Evolutionary conservation across 2,797 vertebrate genomes (phyloP).

Genomic region (Molothrus ater): DNA sequence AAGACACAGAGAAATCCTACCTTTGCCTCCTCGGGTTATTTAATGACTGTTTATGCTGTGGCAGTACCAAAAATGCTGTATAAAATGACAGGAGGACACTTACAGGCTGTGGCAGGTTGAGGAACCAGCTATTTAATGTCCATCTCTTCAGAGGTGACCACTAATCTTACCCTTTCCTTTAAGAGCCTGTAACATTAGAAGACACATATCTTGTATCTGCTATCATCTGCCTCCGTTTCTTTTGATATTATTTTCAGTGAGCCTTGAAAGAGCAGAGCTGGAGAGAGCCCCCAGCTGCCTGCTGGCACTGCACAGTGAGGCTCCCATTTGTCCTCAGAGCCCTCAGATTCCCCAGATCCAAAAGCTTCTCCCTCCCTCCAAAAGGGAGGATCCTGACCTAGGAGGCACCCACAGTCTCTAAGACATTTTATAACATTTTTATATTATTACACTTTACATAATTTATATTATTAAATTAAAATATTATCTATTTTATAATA

Average conservation of each 20-base stretch:
- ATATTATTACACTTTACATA: neutral
- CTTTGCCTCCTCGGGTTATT: neutral
- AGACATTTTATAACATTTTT: neutral
- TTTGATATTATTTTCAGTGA: neutral
- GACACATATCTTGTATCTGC: rapidly evolving
- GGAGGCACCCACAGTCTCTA: neutral
- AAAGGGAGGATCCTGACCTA: neutral
- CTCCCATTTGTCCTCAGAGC: neutral
- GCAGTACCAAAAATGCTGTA: neutral
- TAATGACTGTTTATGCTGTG: neutral
- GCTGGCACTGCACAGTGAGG: neutral
- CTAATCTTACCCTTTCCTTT: neutral
- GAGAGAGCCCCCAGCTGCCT: neutral
- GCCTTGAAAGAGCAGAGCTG: neutral
- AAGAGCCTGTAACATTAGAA: neutral
- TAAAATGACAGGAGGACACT: neutral
- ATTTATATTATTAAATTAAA: neutral
- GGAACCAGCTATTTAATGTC: neutral
- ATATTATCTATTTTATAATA: neutral
- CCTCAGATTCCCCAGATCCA: neutral
- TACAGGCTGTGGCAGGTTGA: neutral
- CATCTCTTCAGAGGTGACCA: neutral
- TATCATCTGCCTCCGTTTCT: neutral
- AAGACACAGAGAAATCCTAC: neutral
- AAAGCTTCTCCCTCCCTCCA: neutral